phyloP scores from a whole-genome alignment of 2,113 vertebrate genomes.

The Callocephalon fimbriatum region DNA sequence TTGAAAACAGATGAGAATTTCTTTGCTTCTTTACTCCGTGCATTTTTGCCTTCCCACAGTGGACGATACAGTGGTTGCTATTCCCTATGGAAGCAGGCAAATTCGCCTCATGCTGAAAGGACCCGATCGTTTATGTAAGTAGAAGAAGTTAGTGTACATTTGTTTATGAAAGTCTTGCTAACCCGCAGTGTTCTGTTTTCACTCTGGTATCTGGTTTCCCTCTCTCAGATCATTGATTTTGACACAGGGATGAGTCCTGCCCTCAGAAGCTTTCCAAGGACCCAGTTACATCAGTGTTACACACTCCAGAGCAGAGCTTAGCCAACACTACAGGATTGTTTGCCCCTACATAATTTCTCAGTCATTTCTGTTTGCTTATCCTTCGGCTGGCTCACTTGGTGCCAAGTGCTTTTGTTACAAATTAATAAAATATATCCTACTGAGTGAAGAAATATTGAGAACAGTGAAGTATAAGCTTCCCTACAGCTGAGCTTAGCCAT shows the following conservation, averaged over 20 bases:
- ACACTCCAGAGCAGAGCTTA: not conserved
- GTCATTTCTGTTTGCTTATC: conserved; percentile 27
- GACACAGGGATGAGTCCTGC: not conserved
- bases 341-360: not conserved
- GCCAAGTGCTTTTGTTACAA: conserved; percentile 16
- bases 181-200: not conserved
- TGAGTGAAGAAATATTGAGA: conserved; percentile 40
- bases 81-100: conserved; percentile 93
- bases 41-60: conserved; percentile 72
- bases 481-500: not conserved
- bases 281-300: not conserved
- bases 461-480: not conserved
- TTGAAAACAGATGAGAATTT: not conserved
- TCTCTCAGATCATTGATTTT: conserved; percentile 15
- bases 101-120: conserved; percentile 94
- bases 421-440: conserved; percentile 15
- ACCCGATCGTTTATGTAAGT: conserved; percentile 97
- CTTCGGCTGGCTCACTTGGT: conserved; percentile 14
- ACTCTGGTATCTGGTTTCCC: not conserved
- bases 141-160: conserved; percentile 5
- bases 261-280: not conserved
- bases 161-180: not conserved
- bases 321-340: not conserved
- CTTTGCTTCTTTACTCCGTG: not conserved
- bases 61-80: conserved; percentile 89